Conservation (phyloP, 2,888 invertebrate genomes). For the Hecatera dysodea region DNA sequence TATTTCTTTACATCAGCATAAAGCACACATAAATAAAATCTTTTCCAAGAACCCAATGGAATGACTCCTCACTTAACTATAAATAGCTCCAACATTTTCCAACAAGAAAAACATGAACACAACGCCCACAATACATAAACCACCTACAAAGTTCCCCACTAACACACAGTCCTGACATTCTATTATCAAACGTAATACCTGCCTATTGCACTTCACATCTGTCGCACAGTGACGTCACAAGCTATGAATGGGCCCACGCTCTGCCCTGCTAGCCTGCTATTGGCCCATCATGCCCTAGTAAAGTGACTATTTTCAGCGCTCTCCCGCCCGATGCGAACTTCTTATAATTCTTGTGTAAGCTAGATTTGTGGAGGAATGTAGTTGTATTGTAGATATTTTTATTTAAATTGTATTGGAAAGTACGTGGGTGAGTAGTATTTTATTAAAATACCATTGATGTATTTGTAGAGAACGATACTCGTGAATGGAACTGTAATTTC, state of each 20-base stretch:
- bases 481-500: not conserved
- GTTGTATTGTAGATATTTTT: constrained; percentile 6
- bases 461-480: not conserved
- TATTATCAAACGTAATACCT: constrained; percentile 19
- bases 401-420: not conserved
- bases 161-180: constrained; percentile 4
- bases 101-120: not conserved
- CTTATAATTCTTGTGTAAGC: not conserved
- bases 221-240: constrained; percentile 42
- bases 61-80: no score
- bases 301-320: constrained; percentile 21
- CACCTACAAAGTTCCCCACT: constrained; percentile 16
- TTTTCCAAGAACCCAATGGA: no score
- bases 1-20: no score
- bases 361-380: constrained; percentile 14
- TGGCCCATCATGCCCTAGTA: constrained; percentile 5
- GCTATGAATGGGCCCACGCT: constrained; percentile 42
- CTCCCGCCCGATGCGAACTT: constrained; percentile 14
- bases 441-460: not conserved
- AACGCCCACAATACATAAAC: not conserved
- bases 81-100: not conserved
- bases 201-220: constrained; percentile 35
- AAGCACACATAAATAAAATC: no score
- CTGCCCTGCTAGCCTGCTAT: not conserved
- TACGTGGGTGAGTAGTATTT: constrained; percentile 17